These are phyloP conservation scores for Heterotilapia buettikoferi DNA, from an alignment of 2,113 vertebrate genomes.

Conservation along the genomic window DNA sequence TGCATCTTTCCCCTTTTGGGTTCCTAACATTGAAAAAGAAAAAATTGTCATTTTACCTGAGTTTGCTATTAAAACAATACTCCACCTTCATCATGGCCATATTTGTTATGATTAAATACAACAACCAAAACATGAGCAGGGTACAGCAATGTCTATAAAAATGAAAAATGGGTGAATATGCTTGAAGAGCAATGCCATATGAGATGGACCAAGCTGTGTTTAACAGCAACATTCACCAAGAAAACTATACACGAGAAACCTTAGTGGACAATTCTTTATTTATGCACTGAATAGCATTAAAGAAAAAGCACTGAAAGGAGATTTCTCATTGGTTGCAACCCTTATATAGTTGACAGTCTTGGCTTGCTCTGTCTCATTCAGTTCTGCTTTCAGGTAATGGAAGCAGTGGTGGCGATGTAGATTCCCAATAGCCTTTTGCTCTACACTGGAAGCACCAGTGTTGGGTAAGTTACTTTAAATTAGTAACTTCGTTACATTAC, in stretches of 20 bases:
- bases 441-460: conserved; percentile 73
- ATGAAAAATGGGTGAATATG: not conserved
- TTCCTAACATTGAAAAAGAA: not conserved
- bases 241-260: not conserved
- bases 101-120: not conserved
- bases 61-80: not conserved
- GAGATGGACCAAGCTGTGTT: fast-evolving
- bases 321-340: not conserved
- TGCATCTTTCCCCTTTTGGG: not conserved
- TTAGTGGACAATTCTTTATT: conserved; percentile 36
- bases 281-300: conserved; percentile 64
- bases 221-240: not conserved
- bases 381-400: conserved; percentile 80
- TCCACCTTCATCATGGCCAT: not conserved
- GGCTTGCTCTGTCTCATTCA: conserved; percentile 79
- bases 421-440: conserved; percentile 86
- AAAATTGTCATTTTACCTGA: fast-evolving
- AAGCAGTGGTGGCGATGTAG: conserved; percentile 84
- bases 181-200: not conserved
- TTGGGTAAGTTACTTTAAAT: too few species aligned
- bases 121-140: not conserved
- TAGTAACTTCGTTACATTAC: too few species aligned
- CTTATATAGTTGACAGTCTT: conserved; percentile 79
- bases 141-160: not conserved
- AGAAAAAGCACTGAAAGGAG: not conserved